Evolutionary conservation across 2,797 vertebrate species (phyloP).

Genomic region (Muraenolepis orangiensis): DNA sequence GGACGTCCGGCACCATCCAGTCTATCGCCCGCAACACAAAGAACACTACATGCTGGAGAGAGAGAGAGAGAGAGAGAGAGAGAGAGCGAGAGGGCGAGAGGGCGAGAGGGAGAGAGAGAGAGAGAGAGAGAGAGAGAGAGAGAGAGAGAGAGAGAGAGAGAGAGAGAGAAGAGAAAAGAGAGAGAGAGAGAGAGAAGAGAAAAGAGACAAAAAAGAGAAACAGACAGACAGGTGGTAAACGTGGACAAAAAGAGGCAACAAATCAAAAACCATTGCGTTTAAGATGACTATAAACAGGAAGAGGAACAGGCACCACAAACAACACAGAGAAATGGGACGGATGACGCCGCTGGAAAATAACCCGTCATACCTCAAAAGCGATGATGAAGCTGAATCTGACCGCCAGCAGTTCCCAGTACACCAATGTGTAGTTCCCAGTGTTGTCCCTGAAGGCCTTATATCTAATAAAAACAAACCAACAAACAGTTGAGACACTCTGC

Average conservation of each 20-base stretch:
- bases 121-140: not conserved
- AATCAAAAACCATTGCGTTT: not conserved
- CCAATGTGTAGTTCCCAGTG: conserved; percentile 71
- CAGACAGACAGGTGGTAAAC: not conserved
- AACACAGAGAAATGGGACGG: not conserved
- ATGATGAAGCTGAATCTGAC: conserved; percentile 78
- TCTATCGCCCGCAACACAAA: conserved; percentile 75
- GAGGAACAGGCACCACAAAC: not conserved
- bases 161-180: not conserved
- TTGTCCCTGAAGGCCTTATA: conserved; percentile 76
- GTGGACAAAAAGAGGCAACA: not conserved
- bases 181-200: too few species aligned
- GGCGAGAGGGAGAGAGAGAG: not conserved
- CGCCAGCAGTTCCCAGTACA: conserved; percentile 80
- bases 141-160: not conserved
- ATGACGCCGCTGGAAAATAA: conserved; percentile 4
- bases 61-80: not conserved
- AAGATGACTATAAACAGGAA: not conserved
- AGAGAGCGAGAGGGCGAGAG: not conserved
- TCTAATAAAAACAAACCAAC: conserved; percentile 40
- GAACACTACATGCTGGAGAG: conserved; percentile 75
- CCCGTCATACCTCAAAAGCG: conserved; percentile 73
- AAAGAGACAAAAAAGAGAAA: not conserved
- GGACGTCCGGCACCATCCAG: conserved; percentile 80
- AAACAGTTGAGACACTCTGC: not conserved